phyloP scores from a whole-genome alignment of 2,113 vertebrate genomes.

The Chascanopsetta lugubris region DNA sequence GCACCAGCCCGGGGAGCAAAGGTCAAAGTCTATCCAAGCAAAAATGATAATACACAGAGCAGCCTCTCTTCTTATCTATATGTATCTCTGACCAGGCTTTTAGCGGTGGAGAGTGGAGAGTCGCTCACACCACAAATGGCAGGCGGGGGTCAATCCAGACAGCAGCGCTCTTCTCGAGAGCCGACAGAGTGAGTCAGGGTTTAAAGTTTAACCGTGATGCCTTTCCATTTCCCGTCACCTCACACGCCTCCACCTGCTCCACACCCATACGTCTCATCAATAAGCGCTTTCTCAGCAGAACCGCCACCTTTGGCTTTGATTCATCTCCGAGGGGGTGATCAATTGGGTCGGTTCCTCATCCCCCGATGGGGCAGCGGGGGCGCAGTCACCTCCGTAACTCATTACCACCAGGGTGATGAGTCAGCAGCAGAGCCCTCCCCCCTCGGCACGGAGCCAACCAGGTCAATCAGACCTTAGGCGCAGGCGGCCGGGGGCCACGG shows the following conservation, averaged over 20 bases:
- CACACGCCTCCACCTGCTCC: too few relatives aligned
- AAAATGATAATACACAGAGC: conserved; percentile 45
- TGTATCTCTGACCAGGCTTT: conserved; percentile 34
- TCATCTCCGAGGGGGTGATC: conserved; percentile 53
- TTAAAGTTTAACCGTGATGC: background rate
- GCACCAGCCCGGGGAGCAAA: conserved; percentile 29
- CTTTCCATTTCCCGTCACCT: background rate
- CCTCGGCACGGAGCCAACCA: conserved; percentile 27
- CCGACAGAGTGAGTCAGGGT: too few relatives aligned
- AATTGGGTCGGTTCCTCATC: conserved; percentile 58
- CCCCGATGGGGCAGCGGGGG: conserved; percentile 41
- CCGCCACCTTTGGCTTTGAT: conserved; percentile 41
- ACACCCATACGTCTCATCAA: conserved; percentile 50
- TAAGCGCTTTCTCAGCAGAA: conserved; percentile 52
- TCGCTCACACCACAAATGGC: conserved; percentile 18
- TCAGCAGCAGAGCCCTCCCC: conserved; percentile 49
- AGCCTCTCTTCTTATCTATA: conserved; percentile 29
- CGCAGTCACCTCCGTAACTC: conserved; percentile 41
- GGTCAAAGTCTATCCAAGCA: conserved; percentile 61
- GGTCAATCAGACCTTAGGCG: conserved; percentile 46
- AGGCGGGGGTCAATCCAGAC: conserved; percentile 39
- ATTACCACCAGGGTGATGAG: conserved; percentile 54
- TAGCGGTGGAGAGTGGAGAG: conserved; percentile 21
- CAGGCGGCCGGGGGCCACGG: conserved; percentile 12
- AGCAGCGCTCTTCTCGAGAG: conserved; percentile 10